These are phyloP conservation scores for Ochotona princeps DNA, from an alignment of 2,113 vertebrate genomes.

Conservation along the genomic window DNA sequence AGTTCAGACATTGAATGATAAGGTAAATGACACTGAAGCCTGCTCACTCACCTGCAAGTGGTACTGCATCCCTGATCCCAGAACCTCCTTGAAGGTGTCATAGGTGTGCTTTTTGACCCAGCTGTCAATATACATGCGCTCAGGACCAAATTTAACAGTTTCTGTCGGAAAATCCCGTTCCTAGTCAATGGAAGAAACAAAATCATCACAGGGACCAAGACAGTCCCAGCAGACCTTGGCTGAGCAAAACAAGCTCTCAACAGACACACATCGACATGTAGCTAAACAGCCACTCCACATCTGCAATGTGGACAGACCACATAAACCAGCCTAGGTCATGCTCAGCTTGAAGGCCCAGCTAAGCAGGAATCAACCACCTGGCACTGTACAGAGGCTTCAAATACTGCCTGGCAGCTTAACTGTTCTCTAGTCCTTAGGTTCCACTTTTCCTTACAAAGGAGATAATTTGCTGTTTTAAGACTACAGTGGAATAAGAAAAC, in stretches of 20 bases:
- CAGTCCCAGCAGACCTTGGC: background rate
- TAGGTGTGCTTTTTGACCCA: slow-evolving; percentile 98
- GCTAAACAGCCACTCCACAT: background rate
- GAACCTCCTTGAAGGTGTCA: slow-evolving; percentile 94
- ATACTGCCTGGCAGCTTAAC: background rate
- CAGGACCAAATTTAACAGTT: slow-evolving; percentile 96
- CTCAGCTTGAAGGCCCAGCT: background rate
- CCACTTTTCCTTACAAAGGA: slow-evolving; percentile 14
- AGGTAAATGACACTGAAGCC: background rate
- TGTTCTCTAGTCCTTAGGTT: background rate
- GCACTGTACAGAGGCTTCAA: background rate
- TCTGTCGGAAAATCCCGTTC: slow-evolving; percentile 95
- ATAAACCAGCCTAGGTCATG: background rate
- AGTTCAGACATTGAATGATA: background rate
- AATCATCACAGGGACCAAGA: background rate
- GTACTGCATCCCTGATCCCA: slow-evolving; percentile 98
- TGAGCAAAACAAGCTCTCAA: background rate
- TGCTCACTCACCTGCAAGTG: slow-evolving; percentile 92
- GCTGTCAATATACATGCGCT: slow-evolving; percentile 97
- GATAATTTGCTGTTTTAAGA: background rate
- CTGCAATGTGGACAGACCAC: background rate
- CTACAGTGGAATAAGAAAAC: background rate
- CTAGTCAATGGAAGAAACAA: slow-evolving; percentile 80
- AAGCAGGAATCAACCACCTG: background rate
- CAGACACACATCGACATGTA: background rate